Evolutionary conservation across 2,113 vertebrate genomes (phyloP), one percentile per base, ranked within the genome.

Genomic region (Orthonyx spaldingii): DNA sequence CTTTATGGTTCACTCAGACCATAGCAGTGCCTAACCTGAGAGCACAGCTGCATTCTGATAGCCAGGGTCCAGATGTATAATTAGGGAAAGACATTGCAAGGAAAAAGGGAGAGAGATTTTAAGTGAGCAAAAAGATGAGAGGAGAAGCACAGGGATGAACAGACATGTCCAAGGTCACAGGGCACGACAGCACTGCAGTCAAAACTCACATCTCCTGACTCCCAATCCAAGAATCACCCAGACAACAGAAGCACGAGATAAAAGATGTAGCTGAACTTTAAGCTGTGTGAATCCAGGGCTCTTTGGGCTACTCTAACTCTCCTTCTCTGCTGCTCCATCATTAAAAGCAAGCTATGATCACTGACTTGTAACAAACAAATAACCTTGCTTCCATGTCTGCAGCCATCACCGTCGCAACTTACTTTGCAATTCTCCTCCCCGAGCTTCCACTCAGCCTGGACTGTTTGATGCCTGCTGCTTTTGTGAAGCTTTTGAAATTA

Each of bases 401-500:
- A 79, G 75, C 53, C 66, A 82, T 57, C 66, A 80, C 39, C 17
- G 71, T 70, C 17, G 2, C 37, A 72, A 76, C 46, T 86, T 57
- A 57, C 76, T 77, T 70, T 3, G 12, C 64, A 82, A 19, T 77
- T 94, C 93, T 90, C 35, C 65, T 90, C 59, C 66, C 59, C 35
- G 32, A n/a, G 82, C 70, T 94, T 85, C 82, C 66, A 42, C 70
- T 80, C 74, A 69, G 66, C 26, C 65, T 57, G 49, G 30, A 35
- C 33, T 1, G 3, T 89, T 74, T 96, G 87, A 95, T 86, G 75
- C 85, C 79, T 88, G 66, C 52, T 90, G 94, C 28, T 72, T 93
- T 87, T 71, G 66, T 70, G 63, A 91, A 88, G 75, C 90, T 95
- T 94, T 91, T 96, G 78, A 94, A 94, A 94, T 88, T 53, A 91